These are phyloP conservation scores for Plutella xylostella DNA, from an alignment of 2,888 invertebrate genomes.

Conservation along the genomic window DNA sequence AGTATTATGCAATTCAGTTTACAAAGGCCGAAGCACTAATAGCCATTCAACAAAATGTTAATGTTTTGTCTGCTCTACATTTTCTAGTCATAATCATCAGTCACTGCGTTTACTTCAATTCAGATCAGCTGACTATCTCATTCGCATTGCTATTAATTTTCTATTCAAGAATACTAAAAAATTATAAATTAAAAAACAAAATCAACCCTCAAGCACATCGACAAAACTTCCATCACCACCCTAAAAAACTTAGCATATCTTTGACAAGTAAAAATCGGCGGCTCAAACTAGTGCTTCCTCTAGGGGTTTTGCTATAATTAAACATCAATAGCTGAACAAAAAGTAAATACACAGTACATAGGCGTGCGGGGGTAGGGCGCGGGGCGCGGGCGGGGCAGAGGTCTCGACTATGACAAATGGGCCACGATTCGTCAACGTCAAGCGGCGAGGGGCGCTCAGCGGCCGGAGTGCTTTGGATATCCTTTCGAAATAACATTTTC, in stretches of 20 bases:
- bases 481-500: constrained; percentile 62
- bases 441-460: constrained; percentile 50
- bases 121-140: no score
- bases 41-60: no score
- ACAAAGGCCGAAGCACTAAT: no score
- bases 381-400: constrained; percentile 45
- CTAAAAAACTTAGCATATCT: neutral
- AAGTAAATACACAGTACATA: constrained; percentile 68
- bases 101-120: no score
- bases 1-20: no score
- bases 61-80: no score
- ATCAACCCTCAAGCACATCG: no score
- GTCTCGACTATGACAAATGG: constrained; percentile 77
- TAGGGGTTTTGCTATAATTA: constrained; percentile 64
- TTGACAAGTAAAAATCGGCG: neutral
- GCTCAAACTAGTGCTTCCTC: constrained; percentile 29
- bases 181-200: no score
- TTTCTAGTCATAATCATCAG: no score
- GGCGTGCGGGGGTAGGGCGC: constrained; percentile 52
- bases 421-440: constrained; percentile 78
- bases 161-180: no score
- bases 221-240: no score
- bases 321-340: constrained; percentile 70
- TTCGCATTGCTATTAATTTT: no score
- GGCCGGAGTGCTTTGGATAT: constrained; percentile 42